Conservation (phyloP, 2,113 vertebrate species). For the Epinephelus fuscoguttatus region DNA sequence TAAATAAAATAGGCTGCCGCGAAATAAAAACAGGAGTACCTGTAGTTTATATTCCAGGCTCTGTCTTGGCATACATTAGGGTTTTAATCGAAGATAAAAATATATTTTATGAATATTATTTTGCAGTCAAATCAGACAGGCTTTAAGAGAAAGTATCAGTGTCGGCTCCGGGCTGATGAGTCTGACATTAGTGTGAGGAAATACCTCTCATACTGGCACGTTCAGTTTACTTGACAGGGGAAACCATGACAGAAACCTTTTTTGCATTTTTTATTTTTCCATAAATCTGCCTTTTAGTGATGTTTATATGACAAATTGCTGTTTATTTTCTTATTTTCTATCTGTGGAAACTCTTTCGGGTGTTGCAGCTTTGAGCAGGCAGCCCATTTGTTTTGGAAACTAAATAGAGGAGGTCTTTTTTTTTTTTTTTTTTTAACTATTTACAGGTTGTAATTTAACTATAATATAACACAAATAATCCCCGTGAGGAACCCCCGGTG, state of each 20-base stretch:
- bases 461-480: not conserved
- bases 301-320: too few species aligned
- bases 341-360: not conserved
- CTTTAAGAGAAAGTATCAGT: not conserved
- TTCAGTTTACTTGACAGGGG: not conserved
- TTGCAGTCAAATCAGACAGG: constrained; percentile 1
- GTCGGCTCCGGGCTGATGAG: not conserved
- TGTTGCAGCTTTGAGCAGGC: not conserved
- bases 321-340: not conserved
- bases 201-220: not conserved
- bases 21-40: not conserved
- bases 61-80: not conserved
- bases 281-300: not conserved
- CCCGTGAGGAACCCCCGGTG: not conserved
- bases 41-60: not conserved
- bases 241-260: too few species aligned
- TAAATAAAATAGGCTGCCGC: not conserved
- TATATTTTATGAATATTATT: not conserved
- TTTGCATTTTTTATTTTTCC: not conserved
- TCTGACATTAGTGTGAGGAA: constrained; percentile 13
- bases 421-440: not conserved
- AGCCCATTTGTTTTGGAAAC: not conserved
- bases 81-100: not conserved
- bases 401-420: not conserved
- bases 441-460: not conserved